A percentile compares a stretch with the other conserved stretches of the same genome.
Evolutionary conservation across 1,140 invertebrate species (phyloP).

Genomic region (Brachionus asplanchnoidis): DNA sequence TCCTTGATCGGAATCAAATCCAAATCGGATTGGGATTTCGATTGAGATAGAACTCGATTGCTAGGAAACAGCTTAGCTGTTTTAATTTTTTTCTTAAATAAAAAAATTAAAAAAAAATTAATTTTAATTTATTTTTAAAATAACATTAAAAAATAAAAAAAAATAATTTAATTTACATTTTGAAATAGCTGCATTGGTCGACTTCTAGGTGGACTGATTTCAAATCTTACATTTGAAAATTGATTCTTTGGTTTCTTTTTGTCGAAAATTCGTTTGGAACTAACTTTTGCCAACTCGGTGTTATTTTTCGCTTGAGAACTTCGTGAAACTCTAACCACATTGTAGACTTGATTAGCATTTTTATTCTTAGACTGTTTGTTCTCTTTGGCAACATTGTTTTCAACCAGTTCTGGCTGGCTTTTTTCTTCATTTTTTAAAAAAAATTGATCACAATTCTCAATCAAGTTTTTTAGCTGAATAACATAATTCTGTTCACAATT

Average conservation of each 20-base stretch:
- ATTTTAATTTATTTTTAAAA: not conserved
- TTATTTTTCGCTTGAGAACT: not conserved
- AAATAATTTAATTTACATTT: not conserved
- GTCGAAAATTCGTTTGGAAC: not conserved
- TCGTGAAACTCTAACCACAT: not conserved
- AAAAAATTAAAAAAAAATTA: not conserved
- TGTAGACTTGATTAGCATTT: not conserved
- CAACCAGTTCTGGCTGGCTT: not conserved
- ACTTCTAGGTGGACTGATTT: not conserved
- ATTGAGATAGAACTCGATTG: not conserved
- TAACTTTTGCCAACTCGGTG: not conserved
- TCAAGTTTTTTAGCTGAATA: not conserved
- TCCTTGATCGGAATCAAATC: not conserved
- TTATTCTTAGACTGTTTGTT: not conserved
- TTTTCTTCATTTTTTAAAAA: not conserved
- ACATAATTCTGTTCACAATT: not conserved
- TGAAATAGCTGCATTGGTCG: not conserved
- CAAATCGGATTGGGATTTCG: not conserved
- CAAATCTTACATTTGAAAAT: not conserved
- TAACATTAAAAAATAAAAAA: too few species aligned
- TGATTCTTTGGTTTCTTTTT: constrained; percentile 3
- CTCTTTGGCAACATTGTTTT: not conserved
- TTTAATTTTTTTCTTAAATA: constrained; percentile 6
- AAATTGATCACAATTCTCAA: not conserved
- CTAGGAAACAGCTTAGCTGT: not conserved